Evolutionary conservation across 2,113 vertebrate genomes (phyloP), one percentile per base, ranked within the genome.

Genomic region (Mormoops blainvillei): DNA sequence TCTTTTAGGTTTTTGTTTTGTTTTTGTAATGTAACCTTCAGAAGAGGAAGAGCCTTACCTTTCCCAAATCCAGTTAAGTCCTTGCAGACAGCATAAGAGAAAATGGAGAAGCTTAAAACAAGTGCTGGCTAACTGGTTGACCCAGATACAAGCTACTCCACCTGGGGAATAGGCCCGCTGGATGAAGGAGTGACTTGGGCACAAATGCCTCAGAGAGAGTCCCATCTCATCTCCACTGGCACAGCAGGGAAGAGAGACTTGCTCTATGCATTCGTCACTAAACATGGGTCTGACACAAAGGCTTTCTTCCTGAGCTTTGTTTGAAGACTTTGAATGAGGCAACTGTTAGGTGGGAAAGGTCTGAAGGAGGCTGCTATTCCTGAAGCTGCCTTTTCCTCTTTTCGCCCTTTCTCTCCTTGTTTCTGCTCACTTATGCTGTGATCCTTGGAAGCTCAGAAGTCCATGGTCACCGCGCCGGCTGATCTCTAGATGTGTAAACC

Each of bases 231-330:
- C 71, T 90, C 76, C 93, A 14, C n/a, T n/a, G n/a, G n/a, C 94
- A 28, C 92, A 95, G 96, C 83, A 58, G 87, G 95, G 22, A 83
- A 61, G 38, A 74, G 76, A 70, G 9, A 22, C 78, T 94, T 91
- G 94, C 96, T 95, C 56, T 70, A 13, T n/a, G 63, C 76, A 65
- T 78, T 91, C 45, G 91, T 77, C 91, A 65, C 36, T 61, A 89
- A 76, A 91, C 83, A 87, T 41, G 96, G 63, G 78, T 95, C 96
- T 91, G 56, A 92, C 83, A 84, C n/a, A 89, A 91, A 63, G 22
- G 33, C 89, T 97, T 96, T 96, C 91, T 95, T 90, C 94, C 77
- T n/a, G 58, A 85, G 91, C 38, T 91, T 93, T 91, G 52, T 97
- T 91, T 94, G 94, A 95, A 96, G 74, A 91, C 90, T 94, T 45